Evolutionary conservation across 2,113 vertebrate species (phyloP).

Genomic region (Myotis brandtii): DNA sequence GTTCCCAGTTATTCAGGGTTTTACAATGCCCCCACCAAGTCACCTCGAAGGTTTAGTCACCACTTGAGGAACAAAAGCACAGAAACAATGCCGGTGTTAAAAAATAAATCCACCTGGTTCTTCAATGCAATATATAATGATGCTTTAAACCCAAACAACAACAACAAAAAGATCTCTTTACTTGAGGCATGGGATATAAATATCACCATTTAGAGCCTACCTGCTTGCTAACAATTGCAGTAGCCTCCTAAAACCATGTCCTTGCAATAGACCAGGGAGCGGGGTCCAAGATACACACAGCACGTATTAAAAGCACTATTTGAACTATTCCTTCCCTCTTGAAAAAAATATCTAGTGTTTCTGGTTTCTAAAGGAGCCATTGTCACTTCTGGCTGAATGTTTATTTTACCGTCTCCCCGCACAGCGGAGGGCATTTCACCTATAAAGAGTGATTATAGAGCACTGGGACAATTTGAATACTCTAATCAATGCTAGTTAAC

Average conservation of each 20-base stretch:
- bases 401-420: slow-evolving; percentile 84
- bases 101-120: slow-evolving; percentile 44
- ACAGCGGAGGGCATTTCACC: slow-evolving; percentile 80
- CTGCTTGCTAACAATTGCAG: slow-evolving; percentile 60
- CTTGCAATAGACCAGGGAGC: slow-evolving; percentile 58
- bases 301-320: slow-evolving; percentile 66
- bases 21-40: slow-evolving; percentile 68
- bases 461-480: slow-evolving; percentile 83
- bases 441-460: slow-evolving; percentile 84
- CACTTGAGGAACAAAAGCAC: slow-evolving; percentile 74
- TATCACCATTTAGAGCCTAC: neutral
- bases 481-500: slow-evolving; percentile 85
- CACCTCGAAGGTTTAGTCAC: slow-evolving; percentile 76
- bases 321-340: slow-evolving; percentile 72
- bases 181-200: slow-evolving; percentile 24
- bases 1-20: slow-evolving; percentile 67
- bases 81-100: neutral
- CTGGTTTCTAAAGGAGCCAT: slow-evolving; percentile 82
- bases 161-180: slow-evolving; percentile 58
- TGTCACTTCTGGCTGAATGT: slow-evolving; percentile 82
- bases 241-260: slow-evolving; percentile 52
- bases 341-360: slow-evolving; percentile 11
- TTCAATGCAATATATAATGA: slow-evolving; percentile 24
- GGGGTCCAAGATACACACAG: slow-evolving; percentile 20
- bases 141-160: slow-evolving; percentile 64